Percentiles rank a stretch among this genome's conserved stretches.
Evolutionary conservation across 2,888 invertebrate species (phyloP).

Genomic region (Gnatocerus cornutus): DNA sequence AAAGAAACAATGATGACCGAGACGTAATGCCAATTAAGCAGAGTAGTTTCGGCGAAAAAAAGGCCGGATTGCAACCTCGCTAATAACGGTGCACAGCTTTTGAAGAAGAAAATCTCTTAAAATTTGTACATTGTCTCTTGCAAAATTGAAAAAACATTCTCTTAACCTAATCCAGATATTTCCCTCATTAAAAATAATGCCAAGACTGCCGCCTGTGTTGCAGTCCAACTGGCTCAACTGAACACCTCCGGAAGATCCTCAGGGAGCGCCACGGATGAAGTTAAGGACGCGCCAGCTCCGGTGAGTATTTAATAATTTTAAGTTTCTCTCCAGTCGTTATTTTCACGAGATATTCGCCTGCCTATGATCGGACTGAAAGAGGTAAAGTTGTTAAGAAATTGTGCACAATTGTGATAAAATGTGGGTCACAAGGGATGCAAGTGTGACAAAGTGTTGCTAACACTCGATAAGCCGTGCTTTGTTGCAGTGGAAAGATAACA

Average conservation of each 20-base stretch:
- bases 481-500: background rate
- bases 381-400: slow-evolving; percentile 18
- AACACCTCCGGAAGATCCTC: slow-evolving; percentile 1
- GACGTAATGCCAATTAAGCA: background rate
- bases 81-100: background rate
- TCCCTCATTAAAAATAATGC: slow-evolving; percentile 96
- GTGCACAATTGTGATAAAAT: slow-evolving; percentile 8
- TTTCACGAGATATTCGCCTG: slow-evolving; percentile 12
- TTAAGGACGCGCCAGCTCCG: slow-evolving; percentile 38
- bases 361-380: slow-evolving; percentile 21
- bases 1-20: background rate
- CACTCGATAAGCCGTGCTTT: slow-evolving; percentile 2
- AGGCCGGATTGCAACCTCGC: background rate
- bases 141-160: too few relatives aligned
- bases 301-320: slow-evolving; percentile 49
- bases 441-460: slow-evolving; percentile 1
- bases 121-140: too few relatives aligned
- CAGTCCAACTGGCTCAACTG: slow-evolving; percentile 76
- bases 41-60: background rate
- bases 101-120: too few relatives aligned
- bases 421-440: slow-evolving; percentile 28
- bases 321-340: slow-evolving; percentile 7
- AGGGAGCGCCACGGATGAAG: slow-evolving; percentile 34
- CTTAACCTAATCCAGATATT: slow-evolving; percentile 77
- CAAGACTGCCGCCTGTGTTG: slow-evolving; percentile 85